Conservation (phyloP, 2,113 vertebrate genomes). For the Hydrolagus affinis region DNA sequence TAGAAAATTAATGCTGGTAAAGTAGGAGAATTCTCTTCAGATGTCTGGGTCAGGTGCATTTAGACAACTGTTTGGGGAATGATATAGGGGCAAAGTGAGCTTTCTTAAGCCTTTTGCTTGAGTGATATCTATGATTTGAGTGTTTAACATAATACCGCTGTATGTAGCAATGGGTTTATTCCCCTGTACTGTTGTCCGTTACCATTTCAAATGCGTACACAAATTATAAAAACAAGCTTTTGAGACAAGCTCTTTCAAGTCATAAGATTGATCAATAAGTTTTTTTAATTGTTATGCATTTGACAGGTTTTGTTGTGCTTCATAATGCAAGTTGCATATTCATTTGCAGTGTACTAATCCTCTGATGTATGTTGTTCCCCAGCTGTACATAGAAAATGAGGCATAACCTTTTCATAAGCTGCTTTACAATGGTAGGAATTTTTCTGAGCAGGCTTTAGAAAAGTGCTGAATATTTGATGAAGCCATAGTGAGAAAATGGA, state of each 20-base stretch:
- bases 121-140: background rate
- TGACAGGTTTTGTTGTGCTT: background rate
- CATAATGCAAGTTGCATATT: background rate
- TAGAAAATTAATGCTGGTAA: background rate
- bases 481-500: background rate
- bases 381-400: background rate
- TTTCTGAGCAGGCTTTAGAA: background rate
- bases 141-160: background rate
- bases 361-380: background rate
- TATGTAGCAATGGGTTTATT: background rate
- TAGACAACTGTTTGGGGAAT: background rate
- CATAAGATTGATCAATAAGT: background rate
- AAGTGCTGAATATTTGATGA: background rate
- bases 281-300: background rate
- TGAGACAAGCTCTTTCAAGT: background rate
- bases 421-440: conserved; percentile 1
- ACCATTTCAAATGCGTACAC: background rate
- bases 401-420: background rate
- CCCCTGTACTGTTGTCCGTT: background rate
- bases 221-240: background rate
- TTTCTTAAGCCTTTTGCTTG: background rate
- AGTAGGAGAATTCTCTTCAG: background rate
- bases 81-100: background rate
- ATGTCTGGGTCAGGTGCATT: background rate
- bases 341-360: background rate